A percentile compares a stretch with the other conserved stretches of the same genome.
These are phyloP conservation scores for Drosophila ambigua DNA, from an alignment of 1,140 invertebrate genomes.

Conservation along the genomic window DNA sequence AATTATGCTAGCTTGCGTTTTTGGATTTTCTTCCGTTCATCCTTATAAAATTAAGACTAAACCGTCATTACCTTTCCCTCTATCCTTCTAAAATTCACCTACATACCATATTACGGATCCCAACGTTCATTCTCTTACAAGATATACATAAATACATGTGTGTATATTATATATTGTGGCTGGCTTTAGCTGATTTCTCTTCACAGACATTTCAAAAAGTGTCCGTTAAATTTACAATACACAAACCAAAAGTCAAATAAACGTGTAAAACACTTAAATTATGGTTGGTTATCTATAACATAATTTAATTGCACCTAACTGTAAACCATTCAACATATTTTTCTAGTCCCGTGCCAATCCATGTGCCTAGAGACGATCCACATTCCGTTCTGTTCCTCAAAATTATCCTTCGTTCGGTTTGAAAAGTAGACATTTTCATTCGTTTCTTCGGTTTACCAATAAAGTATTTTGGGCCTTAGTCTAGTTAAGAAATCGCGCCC, in stretches of 20 bases:
- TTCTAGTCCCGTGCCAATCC: conserved; percentile 18
- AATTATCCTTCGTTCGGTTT: conserved; percentile 35
- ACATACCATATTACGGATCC: conserved; percentile 36
- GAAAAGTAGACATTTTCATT: conserved; percentile 39
- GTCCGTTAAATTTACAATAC: conserved; percentile 49
- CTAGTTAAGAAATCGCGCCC: conserved; percentile 48
- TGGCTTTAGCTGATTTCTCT: conserved; percentile 59
- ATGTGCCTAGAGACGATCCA: not conserved
- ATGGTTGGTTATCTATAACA: conserved; percentile 20
- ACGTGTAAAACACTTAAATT: conserved; percentile 24
- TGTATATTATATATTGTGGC: conserved; percentile 46
- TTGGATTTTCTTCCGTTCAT: conserved; percentile 27
- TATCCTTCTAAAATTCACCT: conserved; percentile 58
- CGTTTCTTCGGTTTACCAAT: conserved; percentile 44
- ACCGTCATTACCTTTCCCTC: conserved; percentile 29
- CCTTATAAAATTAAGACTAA: conserved; percentile 59
- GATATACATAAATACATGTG: conserved; percentile 34
- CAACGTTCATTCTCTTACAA: conserved; percentile 36
- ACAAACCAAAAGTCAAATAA: conserved; percentile 32
- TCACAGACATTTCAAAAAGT: conserved; percentile 42
- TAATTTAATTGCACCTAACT: conserved; percentile 24
- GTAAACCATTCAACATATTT: conserved; percentile 48
- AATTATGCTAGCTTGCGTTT: conserved; percentile 69
- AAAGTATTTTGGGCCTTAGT: conserved; percentile 47
- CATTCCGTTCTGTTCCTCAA: not conserved